These are phyloP conservation scores for Coelinius sp. DNA, from an alignment of 2,888 invertebrate species.

Conservation along the genomic window DNA sequence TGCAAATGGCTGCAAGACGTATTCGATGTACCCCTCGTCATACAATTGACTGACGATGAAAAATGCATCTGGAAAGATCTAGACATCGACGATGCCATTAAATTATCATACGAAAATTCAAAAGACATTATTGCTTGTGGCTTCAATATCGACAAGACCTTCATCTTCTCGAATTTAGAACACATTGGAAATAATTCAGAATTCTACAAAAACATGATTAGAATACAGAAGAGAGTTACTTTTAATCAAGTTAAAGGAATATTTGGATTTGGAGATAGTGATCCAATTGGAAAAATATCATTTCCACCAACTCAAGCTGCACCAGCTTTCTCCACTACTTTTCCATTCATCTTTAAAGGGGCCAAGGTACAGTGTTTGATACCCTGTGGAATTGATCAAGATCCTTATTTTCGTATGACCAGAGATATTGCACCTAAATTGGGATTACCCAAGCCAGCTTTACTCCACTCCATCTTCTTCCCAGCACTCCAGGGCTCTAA, in stretches of 20 bases:
- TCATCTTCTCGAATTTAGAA: constrained; percentile 95
- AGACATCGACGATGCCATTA: constrained; percentile 87
- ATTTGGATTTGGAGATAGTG: constrained; percentile 97
- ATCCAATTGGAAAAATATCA: constrained; percentile 95
- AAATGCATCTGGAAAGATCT: constrained; percentile 98
- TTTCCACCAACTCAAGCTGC: constrained; percentile 98
- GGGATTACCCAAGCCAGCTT: constrained; percentile 88
- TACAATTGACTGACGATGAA: constrained; percentile 99
- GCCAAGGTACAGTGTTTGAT: constrained; percentile 87
- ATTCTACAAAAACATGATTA: constrained; percentile 93
- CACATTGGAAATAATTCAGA: constrained; percentile 89
- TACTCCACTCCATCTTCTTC: constrained; percentile 89
- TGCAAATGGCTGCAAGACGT: constrained; percentile 95
- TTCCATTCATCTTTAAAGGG: constrained; percentile 90
- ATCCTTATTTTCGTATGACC: constrained; percentile 99
- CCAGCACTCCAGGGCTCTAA: constrained; percentile 97
- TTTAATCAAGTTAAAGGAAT: constrained; percentile 98
- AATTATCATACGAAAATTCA: constrained; percentile 90
- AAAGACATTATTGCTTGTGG: constrained; percentile 99
- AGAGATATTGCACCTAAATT: constrained; percentile 97
- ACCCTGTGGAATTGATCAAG: constrained; percentile 99
- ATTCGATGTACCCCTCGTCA: constrained; percentile 94
- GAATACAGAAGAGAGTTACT: constrained; percentile 95
- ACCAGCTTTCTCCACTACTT: constrained; percentile 90
- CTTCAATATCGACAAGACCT: constrained; percentile 94